Base-by-base conservation (phyloP, 2,888 invertebrate genomes). In the Sepiola atlantica region DNA sequence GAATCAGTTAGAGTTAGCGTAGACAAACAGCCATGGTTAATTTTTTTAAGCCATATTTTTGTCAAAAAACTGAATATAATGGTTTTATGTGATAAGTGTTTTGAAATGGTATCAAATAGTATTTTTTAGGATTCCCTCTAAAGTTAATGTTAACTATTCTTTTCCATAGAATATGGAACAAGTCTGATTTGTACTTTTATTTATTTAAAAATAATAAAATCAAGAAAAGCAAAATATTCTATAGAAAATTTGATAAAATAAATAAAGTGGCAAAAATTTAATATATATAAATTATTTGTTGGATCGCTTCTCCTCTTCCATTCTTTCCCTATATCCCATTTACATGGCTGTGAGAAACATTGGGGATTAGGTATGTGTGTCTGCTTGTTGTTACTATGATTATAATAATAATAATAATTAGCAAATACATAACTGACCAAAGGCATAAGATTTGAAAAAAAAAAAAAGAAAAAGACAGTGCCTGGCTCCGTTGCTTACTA, bases 321-420 rank as follows among this genome's bases (percentile, higher is more conserved):
- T 57, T n/a, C 77, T n/a, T 77, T n/a, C 77, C 77, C 77, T 77
- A 77, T 77, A 77, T 77, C 77, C 77, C 77, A 77, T 77, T 77
- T n/a, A 77, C 77, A 77, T 77, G 77, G 77, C 77, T 77, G 77
- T 77, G 77, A 77, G 77, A 77, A 77, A 77, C 77, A 77, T 77
- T 77, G n/a, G 77, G 77, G 77, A 77, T n/a, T 28, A 77, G 77
- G 77, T 77, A n/a, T 57, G 57, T 77, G n/a, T 77, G n/a, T 77
- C n/a, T 77, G n/a, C 16, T n/a, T 77, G n/a, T n/a, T 16, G n/a
- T 77, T 77, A n/a, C n/a, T n/a, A 77, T 77, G 14, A 77, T 28
- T 28, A 61, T 28, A n/a, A 77, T 16, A n/a, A 12, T 28, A n/a
- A 10, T 77, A 12, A n/a, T n/a, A 77, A 28, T n/a, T 77, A 77